These are phyloP conservation scores for Cinclus cinclus DNA, from an alignment of 2,113 vertebrate species.

Conservation along the genomic window DNA sequence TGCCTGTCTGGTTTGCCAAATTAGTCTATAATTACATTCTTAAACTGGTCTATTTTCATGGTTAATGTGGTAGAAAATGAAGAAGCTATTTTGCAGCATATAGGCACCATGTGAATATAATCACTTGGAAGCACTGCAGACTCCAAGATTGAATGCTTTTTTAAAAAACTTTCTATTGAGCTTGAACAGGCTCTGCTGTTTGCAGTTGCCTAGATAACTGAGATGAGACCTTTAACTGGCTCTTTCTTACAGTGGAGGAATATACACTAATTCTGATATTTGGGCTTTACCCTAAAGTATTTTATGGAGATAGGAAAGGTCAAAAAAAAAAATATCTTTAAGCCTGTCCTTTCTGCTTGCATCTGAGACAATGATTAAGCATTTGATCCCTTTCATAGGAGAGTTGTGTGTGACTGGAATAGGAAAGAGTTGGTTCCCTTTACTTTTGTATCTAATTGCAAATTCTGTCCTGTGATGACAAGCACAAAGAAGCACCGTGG, in stretches of 20 bases:
- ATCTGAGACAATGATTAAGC: neutral
- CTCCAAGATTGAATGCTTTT: constrained; percentile 14
- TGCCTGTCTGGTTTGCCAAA: constrained; percentile 8
- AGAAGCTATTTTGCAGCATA: constrained; percentile 38
- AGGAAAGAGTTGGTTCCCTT: neutral
- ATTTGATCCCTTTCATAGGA: neutral
- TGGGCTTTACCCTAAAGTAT: neutral
- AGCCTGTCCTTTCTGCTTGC: neutral
- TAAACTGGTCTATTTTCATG: neutral
- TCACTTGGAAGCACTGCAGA: constrained; percentile 40
- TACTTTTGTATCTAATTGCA: neutral
- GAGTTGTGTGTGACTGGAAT: neutral
- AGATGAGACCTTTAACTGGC: constrained; percentile 42
- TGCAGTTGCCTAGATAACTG: constrained; percentile 73
- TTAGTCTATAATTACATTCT: constrained; percentile 31
- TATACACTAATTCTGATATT: constrained; percentile 25
- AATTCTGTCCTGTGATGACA: neutral
- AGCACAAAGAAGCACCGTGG: fast-evolving
- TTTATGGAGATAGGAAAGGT: neutral
- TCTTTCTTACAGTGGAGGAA: constrained; percentile 7
- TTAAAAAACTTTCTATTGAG: constrained; percentile 2
- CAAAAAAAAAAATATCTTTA: neutral
- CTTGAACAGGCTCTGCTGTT: constrained; percentile 16
- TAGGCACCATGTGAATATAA: constrained; percentile 46
- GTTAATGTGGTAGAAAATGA: constrained; percentile 43